A percentile compares a stretch with the other conserved stretches of the same genome.
Evolutionary conservation across 2,113 vertebrate species (phyloP).

Genomic region (Phalacrocorax carbo): DNA sequence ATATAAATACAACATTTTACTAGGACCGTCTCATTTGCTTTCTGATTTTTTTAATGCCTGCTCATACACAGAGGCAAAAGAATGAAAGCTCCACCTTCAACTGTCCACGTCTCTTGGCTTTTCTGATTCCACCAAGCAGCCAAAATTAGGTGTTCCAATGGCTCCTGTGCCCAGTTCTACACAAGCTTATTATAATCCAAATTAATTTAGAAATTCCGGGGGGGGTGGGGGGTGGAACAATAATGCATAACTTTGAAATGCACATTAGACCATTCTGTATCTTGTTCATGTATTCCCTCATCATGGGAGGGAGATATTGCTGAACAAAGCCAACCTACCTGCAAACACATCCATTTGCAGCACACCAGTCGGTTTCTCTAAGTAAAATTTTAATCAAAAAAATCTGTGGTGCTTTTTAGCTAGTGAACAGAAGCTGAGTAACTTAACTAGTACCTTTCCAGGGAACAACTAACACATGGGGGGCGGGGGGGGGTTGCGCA

Average conservation of each 20-base stretch:
- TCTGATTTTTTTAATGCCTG: not conserved
- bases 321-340: not conserved
- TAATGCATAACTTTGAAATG: not conserved
- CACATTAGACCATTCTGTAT: not conserved
- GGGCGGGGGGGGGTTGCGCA: too few species aligned
- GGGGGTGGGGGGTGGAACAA: too few species aligned
- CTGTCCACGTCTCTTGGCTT: not conserved
- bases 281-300: not conserved
- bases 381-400: not conserved
- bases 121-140: not conserved
- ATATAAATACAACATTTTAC: not conserved
- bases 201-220: not conserved
- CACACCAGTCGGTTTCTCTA: not conserved
- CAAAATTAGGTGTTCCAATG: not conserved
- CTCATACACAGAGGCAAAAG: not conserved
- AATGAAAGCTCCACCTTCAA: not conserved
- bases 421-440: not conserved
- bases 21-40: not conserved
- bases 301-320: fast-evolving
- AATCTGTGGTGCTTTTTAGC: not conserved
- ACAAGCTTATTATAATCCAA: not conserved
- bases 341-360: not conserved
- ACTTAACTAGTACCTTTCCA: not conserved
- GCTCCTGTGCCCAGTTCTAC: not conserved
- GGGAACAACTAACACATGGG: not conserved